phyloP scores from a whole-genome alignment of 2,113 vertebrate genomes.

The Mormyrus lacerda region DNA sequence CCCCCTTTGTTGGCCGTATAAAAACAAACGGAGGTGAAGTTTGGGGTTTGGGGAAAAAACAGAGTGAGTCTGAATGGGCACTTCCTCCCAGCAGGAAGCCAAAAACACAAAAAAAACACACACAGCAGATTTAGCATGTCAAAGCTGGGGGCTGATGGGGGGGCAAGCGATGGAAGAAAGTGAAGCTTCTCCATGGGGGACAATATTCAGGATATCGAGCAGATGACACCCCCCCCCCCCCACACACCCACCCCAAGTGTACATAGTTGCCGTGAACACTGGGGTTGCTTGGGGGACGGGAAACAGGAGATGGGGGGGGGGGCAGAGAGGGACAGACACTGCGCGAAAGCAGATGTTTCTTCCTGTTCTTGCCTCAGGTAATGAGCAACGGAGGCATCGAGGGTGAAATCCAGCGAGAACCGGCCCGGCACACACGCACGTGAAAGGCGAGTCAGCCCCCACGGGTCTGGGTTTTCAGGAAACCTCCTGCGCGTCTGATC shows the following conservation, averaged over 20 bases:
- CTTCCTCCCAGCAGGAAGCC: slow-evolving; percentile 71
- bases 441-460: neutral
- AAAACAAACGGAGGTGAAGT: slow-evolving; percentile 61
- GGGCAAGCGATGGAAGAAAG: slow-evolving; percentile 43
- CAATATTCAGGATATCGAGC: slow-evolving; percentile 59
- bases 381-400: neutral
- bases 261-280: slow-evolving; percentile 56
- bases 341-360: neutral
- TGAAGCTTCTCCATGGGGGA: slow-evolving; percentile 54
- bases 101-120: slow-evolving; percentile 54
- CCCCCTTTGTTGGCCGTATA: slow-evolving; percentile 63
- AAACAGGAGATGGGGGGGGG: slow-evolving; percentile 1
- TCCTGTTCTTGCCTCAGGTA: neutral
- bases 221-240: slow-evolving; percentile 39
- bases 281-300: slow-evolving; percentile 62
- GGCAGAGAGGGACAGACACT: neutral
- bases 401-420: neutral
- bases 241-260: slow-evolving; percentile 30
- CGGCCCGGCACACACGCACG: neutral
- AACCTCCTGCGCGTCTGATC: neutral
- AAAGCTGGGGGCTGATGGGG: slow-evolving; percentile 47
- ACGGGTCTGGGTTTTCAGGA: neutral
- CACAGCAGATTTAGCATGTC: slow-evolving; percentile 72
- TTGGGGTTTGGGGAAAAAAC: slow-evolving; percentile 54
- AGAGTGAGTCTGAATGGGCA: slow-evolving; percentile 64